phyloP scores from a whole-genome alignment of 1,140 invertebrate genomes.

The Ips typographus region DNA sequence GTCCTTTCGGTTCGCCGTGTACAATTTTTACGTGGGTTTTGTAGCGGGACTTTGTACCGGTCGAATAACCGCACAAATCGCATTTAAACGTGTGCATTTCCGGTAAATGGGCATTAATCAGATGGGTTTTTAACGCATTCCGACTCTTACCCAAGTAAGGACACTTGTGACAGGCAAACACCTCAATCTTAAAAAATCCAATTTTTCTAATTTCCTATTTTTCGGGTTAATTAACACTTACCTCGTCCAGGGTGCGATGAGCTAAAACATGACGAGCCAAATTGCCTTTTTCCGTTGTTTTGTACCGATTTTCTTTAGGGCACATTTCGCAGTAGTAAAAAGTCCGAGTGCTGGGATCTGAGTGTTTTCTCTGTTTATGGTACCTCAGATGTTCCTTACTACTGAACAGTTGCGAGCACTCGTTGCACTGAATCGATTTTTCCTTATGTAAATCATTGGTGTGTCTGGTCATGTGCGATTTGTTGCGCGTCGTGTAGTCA shows the following conservation, averaged over 20 bases:
- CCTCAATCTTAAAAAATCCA: conserved; percentile 12
- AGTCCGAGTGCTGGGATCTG: not conserved
- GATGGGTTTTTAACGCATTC: conserved; percentile 13
- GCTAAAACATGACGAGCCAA: conserved; percentile 17
- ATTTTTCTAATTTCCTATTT: not conserved
- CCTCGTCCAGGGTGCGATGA: conserved; percentile 22
- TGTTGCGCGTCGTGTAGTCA: conserved; percentile 15
- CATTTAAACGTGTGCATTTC: conserved; percentile 24
- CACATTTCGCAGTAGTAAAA: conserved; percentile 26
- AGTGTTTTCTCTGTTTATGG: conserved; percentile 15
- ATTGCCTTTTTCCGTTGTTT: conserved; percentile 24
- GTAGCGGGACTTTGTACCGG: conserved; percentile 11
- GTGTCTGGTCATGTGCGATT: conserved; percentile 8
- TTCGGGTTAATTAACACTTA: not conserved
- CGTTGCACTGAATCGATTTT: conserved; percentile 1
- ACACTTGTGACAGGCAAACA: conserved; percentile 25
- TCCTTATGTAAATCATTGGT: conserved; percentile 4
- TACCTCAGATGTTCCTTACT: conserved; percentile 11
- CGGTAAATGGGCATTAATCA: conserved; percentile 21
- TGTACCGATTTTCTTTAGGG: conserved; percentile 21
- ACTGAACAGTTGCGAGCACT: conserved; percentile 11
- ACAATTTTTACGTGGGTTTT: conserved; percentile 11
- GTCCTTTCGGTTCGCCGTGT: conserved; percentile 14
- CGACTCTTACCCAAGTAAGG: conserved; percentile 14
- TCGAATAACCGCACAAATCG: conserved; percentile 13